Percentiles rank a stretch among this genome's conserved stretches.
phyloP scores from a whole-genome alignment of 1,140 invertebrate genomes.

The Rhopalosiphum maidis region DNA sequence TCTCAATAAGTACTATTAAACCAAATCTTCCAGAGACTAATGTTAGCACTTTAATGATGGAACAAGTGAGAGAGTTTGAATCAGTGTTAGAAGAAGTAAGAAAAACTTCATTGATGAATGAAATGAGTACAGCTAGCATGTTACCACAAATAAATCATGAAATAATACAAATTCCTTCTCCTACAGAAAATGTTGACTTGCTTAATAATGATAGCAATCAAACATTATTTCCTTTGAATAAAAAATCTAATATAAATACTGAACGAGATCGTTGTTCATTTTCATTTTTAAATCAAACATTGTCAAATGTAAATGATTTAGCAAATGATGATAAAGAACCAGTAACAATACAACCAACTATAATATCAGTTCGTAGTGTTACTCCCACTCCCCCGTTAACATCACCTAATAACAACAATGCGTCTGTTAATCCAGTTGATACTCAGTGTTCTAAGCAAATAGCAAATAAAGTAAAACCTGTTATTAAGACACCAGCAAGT shows the following conservation, averaged over 20 bases:
- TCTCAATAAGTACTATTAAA: not conserved
- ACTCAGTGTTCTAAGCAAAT: slow-evolving; percentile 41
- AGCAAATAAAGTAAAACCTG: slow-evolving; percentile 14
- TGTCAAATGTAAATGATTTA: slow-evolving; percentile 31
- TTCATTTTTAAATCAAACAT: slow-evolving; percentile 53
- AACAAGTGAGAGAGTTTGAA: slow-evolving; percentile 81
- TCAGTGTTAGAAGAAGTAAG: slow-evolving; percentile 78
- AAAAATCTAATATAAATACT: slow-evolving; percentile 17
- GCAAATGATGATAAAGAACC: not conserved
- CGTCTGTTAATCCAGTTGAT: not conserved
- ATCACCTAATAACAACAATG: not conserved
- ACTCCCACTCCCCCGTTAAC: not conserved
- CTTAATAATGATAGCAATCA: slow-evolving; percentile 38
- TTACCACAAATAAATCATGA: slow-evolving; percentile 58
- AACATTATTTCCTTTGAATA: slow-evolving; percentile 26
- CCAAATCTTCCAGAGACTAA: slow-evolving; percentile 13
- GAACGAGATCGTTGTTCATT: slow-evolving; percentile 33
- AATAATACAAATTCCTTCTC: slow-evolving; percentile 40
- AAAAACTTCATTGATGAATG: slow-evolving; percentile 66
- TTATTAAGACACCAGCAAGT: slow-evolving; percentile 61
- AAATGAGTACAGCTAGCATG: slow-evolving; percentile 65
- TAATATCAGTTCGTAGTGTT: slow-evolving; percentile 31
- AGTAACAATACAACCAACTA: not conserved
- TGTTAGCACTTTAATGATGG: slow-evolving; percentile 70
- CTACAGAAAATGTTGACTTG: slow-evolving; percentile 50